Conservation (phyloP, 2,888 invertebrate species). For the Endotricha flammealis region DNA sequence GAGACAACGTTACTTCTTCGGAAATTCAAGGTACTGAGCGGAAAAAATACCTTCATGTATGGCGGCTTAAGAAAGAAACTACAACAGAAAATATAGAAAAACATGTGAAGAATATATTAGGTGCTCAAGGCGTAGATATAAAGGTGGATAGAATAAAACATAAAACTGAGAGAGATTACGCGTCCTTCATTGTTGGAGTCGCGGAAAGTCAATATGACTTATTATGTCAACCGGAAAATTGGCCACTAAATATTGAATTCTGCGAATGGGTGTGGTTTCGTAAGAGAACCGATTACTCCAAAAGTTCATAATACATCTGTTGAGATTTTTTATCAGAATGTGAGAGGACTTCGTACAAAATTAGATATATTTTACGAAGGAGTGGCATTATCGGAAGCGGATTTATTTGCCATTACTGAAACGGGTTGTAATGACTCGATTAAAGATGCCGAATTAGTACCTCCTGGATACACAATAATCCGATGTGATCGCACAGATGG, state of each 20-base stretch:
- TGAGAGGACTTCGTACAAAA: slow-evolving; percentile 19
- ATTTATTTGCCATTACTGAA: slow-evolving; percentile 19
- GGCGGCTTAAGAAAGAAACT: slow-evolving; percentile 7
- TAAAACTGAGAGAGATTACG: slow-evolving; percentile 2
- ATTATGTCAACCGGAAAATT: not conserved
- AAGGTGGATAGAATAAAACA: slow-evolving; percentile 6
- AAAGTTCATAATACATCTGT: not conserved
- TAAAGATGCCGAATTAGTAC: slow-evolving; percentile 13
- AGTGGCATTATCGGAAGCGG: slow-evolving; percentile 12
- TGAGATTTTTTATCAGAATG: slow-evolving; percentile 17
- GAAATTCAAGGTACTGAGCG: slow-evolving; percentile 12
- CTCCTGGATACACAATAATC: slow-evolving; percentile 10
- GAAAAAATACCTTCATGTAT: no score
- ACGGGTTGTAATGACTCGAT: slow-evolving; percentile 13
- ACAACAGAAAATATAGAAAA: slow-evolving; percentile 7
- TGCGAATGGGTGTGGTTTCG: slow-evolving; percentile 28
- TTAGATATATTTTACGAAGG: slow-evolving; percentile 7
- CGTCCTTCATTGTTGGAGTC: not conserved
- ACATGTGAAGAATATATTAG: slow-evolving; percentile 10
- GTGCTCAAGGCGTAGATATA: slow-evolving; percentile 6
- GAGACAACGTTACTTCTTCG: slow-evolving; percentile 1
- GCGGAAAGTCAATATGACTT: not conserved
- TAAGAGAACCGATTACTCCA: not conserved
- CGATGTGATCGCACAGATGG: slow-evolving; percentile 9
- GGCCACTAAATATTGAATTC: slow-evolving; percentile 18